Evolutionary conservation across 2,888 invertebrate genomes (phyloP).

Genomic region (Lochmaea capreae): DNA sequence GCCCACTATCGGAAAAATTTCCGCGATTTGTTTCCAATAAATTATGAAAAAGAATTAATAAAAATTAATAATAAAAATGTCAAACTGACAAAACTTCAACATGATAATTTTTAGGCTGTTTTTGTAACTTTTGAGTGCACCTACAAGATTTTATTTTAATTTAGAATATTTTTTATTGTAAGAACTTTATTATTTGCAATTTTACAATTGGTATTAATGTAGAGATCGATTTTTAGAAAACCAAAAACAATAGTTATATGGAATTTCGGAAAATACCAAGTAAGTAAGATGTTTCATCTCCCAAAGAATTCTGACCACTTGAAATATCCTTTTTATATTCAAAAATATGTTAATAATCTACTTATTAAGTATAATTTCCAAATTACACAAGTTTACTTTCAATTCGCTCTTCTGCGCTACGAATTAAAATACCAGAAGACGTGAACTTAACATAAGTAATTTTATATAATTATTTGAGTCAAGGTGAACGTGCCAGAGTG

Average conservation of each 20-base stretch:
- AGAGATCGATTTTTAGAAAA: neutral
- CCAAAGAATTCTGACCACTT: too few relatives aligned
- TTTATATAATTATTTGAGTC: conserved; percentile 40
- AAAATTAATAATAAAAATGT: neutral
- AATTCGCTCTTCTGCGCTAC: too few relatives aligned
- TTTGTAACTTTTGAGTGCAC: neutral
- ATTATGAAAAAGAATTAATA: too few relatives aligned
- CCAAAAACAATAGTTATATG: neutral
- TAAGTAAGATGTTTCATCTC: neutral
- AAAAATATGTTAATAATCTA: too few relatives aligned
- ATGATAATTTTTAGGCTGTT: neutral
- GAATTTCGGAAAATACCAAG: conserved; percentile 6
- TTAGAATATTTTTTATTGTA: conserved; percentile 1
- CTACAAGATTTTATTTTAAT: neutral
- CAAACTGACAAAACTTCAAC: neutral
- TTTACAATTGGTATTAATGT: neutral
- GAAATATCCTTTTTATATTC: neutral
- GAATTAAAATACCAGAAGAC: conserved; percentile 1
- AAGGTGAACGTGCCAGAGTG: conserved; percentile 33
- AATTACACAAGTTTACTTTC: too few relatives aligned
- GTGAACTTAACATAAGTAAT: conserved; percentile 15
- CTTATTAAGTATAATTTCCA: too few relatives aligned
- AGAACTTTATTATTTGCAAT: neutral
- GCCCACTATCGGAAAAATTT: too few relatives aligned
- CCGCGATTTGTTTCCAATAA: too few relatives aligned